Evolutionary conservation across 2,797 vertebrate genomes (phyloP).

Genomic region (Thaleichthys pacificus): DNA sequence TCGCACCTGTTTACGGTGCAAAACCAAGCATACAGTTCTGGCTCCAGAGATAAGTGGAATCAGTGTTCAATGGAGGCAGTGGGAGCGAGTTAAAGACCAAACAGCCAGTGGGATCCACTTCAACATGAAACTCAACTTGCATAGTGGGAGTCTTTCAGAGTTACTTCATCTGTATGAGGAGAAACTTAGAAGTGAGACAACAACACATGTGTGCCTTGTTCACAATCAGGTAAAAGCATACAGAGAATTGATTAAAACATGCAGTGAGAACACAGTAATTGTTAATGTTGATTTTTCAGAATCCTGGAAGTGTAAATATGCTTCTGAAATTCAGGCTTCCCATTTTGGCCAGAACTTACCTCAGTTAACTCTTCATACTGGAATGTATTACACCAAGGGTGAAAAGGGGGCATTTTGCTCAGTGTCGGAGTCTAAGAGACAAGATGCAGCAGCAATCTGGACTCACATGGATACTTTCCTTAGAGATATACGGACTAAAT

Average conservation of each 20-base stretch:
- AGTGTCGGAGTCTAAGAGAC: constrained; percentile 25
- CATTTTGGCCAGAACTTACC: constrained; percentile 17
- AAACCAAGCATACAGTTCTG: constrained; percentile 15
- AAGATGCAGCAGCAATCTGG: constrained; percentile 17
- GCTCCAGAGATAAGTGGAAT: constrained; percentile 13
- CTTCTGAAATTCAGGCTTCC: constrained; percentile 22
- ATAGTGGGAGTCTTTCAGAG: constrained; percentile 22
- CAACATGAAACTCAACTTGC: constrained; percentile 22
- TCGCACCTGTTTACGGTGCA: constrained; percentile 13
- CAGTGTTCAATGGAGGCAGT: constrained; percentile 30
- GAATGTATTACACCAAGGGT: constrained; percentile 27
- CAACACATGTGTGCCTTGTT: constrained; percentile 1
- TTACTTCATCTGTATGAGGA: constrained; percentile 15
- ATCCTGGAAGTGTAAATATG: constrained; percentile 15
- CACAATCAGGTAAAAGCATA: no score
- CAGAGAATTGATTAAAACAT: no score
- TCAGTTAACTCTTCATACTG: constrained; percentile 22
- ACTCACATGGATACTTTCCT: constrained; percentile 24
- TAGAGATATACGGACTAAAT: constrained; percentile 8
- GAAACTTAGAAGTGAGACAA: constrained; percentile 19
- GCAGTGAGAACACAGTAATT: no score
- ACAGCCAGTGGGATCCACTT: constrained; percentile 21
- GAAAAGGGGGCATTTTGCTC: constrained; percentile 22
- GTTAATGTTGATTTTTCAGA: no score
- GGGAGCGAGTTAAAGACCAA: constrained; percentile 25